Evolutionary conservation across 2,797 vertebrate genomes (phyloP).

Genomic region (Enteromius paludinosus): DNA sequence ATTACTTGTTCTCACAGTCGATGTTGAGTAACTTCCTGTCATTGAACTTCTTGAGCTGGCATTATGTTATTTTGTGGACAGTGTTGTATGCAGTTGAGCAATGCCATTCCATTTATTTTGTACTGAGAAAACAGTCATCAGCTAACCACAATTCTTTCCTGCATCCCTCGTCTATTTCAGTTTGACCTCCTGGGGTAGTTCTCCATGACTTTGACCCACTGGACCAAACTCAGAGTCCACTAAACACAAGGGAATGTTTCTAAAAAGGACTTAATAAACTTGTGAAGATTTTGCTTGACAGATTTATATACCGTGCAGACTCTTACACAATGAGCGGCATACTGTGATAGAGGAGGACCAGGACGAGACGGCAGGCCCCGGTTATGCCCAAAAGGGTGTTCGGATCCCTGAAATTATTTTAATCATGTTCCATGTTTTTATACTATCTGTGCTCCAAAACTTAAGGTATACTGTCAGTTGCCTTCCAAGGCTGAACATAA

Average conservation of each 20-base stretch:
- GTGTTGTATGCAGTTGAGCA: slow-evolving; percentile 18
- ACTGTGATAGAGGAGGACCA: not conserved
- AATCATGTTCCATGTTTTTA: not conserved
- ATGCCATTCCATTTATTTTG: slow-evolving; percentile 3
- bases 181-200: not conserved
- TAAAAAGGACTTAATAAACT: not conserved
- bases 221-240: not conserved
- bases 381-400: not conserved
- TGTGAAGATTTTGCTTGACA: slow-evolving; percentile 1
- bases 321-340: not conserved
- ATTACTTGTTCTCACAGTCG: not conserved
- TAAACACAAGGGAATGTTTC: slow-evolving; percentile 1
- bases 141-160: slow-evolving; percentile 12
- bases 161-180: not conserved
- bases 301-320: not conserved
- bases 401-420: not conserved
- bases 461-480: too few species aligned
- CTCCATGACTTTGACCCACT: not conserved
- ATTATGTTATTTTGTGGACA: slow-evolving; percentile 5
- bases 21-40: slow-evolving; percentile 26
- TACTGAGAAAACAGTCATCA: slow-evolving; percentile 12
- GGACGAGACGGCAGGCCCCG: not conserved
- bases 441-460: not conserved
- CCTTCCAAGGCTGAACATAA: not conserved
- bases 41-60: slow-evolving; percentile 13